Evolutionary conservation across 2,888 invertebrate species (phyloP).

Genomic region (Dorcus hopei): DNA sequence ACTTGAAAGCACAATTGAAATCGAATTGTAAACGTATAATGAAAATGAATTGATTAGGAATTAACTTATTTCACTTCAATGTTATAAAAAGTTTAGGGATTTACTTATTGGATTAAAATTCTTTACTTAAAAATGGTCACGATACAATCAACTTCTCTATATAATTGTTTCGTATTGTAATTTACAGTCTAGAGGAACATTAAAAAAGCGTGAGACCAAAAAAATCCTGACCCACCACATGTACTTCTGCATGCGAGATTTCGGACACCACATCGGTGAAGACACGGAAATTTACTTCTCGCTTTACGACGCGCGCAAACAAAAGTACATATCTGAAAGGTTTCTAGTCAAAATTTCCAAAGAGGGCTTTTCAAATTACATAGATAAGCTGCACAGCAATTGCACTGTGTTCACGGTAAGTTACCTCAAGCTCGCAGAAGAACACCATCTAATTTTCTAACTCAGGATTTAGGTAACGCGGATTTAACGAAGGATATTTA

Average conservation of each 20-base stretch:
- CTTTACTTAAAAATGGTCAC: no score
- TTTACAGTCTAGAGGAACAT: slow-evolving; percentile 55
- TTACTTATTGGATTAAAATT: no score
- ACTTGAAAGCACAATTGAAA: no score
- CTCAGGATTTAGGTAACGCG: slow-evolving; percentile 74
- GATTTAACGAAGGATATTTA: slow-evolving; percentile 84
- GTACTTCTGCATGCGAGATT: slow-evolving; percentile 84
- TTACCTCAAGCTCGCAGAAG: neutral
- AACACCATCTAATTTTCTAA: neutral
- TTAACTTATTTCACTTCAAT: no score
- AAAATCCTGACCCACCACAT: slow-evolving; percentile 72
- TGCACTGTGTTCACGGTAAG: slow-evolving; percentile 79
- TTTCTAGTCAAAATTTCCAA: slow-evolving; percentile 86
- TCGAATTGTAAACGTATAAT: no score
- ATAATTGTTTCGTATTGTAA: no score
- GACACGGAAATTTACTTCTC: slow-evolving; percentile 87
- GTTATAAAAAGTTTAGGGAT: no score
- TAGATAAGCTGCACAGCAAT: slow-evolving; percentile 82
- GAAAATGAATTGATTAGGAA: no score
- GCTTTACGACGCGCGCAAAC: slow-evolving; percentile 75
- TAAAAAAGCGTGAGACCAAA: slow-evolving; percentile 55
- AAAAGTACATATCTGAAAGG: slow-evolving; percentile 80
- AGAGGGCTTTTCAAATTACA: slow-evolving; percentile 86
- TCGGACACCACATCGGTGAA: slow-evolving; percentile 84
- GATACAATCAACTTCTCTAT: no score